Evolutionary conservation across 2,113 vertebrate species (phyloP).

Genomic region (Lamprotornis superbus): DNA sequence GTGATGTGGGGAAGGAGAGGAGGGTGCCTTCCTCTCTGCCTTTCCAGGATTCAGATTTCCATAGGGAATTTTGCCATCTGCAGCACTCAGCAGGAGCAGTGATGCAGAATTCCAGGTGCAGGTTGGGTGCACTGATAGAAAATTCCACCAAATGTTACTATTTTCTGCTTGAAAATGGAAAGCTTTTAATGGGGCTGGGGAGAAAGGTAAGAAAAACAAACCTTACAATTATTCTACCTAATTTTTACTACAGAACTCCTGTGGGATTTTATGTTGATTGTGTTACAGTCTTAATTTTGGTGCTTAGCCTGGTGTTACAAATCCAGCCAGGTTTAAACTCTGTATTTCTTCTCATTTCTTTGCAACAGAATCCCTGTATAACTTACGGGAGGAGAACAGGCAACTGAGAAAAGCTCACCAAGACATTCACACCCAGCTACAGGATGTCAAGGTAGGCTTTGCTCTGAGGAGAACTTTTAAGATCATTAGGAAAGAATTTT

Average conservation of each 20-base stretch:
- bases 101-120: neutral
- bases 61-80: neutral
- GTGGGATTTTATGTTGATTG: neutral
- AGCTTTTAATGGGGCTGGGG: neutral
- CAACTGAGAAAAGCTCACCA: conserved; percentile 94
- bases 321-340: neutral
- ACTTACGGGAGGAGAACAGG: conserved; percentile 92
- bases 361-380: conserved; percentile 83
- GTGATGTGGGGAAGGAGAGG: neutral
- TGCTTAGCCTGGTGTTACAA: neutral
- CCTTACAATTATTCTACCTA: neutral
- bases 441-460: conserved; percentile 88
- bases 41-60: neutral
- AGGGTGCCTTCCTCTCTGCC: neutral
- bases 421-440: conserved; percentile 91
- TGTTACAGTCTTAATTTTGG: neutral
- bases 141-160: neutral
- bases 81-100: neutral
- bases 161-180: neutral
- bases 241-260: neutral
- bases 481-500: neutral
- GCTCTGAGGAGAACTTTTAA: neutral
- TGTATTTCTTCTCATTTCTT: neutral
- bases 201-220: neutral
- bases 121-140: neutral